phyloP scores from a whole-genome alignment of 2,888 invertebrate genomes.

The Odontocerum albicorne region DNA sequence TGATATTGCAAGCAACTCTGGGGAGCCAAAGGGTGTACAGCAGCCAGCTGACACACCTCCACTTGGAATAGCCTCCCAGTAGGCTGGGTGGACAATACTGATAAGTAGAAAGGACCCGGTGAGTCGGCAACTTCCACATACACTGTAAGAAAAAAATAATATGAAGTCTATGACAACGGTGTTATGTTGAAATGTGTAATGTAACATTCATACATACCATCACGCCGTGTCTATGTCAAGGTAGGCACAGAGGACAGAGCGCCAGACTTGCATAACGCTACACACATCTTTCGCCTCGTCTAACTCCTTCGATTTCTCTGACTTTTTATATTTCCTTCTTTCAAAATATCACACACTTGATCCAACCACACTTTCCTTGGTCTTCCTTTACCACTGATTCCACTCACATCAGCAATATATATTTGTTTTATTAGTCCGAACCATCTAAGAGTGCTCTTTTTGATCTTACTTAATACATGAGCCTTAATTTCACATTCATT shows the following conservation, averaged over 20 bases:
- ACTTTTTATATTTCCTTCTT: too few relatives aligned
- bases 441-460: too few relatives aligned
- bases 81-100: slow-evolving; percentile 61
- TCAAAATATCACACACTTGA: too few relatives aligned
- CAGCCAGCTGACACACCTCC: slow-evolving; percentile 48
- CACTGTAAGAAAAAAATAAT: slow-evolving; percentile 52
- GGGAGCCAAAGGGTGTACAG: slow-evolving; percentile 47
- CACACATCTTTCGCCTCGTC: too few relatives aligned
- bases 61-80: slow-evolving; percentile 64
- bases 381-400: too few relatives aligned
- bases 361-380: too few relatives aligned
- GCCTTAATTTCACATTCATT: too few relatives aligned
- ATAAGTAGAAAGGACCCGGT: slow-evolving; percentile 64
- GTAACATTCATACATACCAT: background rate
- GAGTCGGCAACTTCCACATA: slow-evolving; percentile 70
- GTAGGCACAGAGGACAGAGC: background rate
- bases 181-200: background rate
- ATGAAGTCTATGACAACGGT: background rate
- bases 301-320: background rate
- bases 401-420: too few relatives aligned
- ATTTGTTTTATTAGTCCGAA: too few relatives aligned
- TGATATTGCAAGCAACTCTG: slow-evolving; percentile 68
- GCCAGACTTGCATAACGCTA: too few relatives aligned
- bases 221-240: background rate
- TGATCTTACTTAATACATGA: too few relatives aligned